Evolutionary conservation across 1,140 invertebrate species (phyloP), one percentile per base, ranked within the genome.

Genomic region (Lordiphosa clarofinis): DNA sequence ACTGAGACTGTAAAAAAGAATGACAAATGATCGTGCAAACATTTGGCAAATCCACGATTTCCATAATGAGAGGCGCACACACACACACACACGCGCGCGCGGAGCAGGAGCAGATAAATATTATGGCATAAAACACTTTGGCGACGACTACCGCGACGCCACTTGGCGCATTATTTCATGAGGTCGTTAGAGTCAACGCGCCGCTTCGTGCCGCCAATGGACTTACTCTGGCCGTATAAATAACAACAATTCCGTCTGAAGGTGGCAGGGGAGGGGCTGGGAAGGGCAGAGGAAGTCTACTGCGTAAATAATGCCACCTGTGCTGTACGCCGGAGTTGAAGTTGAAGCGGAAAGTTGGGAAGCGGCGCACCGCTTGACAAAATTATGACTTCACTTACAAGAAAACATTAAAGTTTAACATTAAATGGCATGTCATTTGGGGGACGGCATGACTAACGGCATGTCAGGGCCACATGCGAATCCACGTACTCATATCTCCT

Each of bases 101-200:
- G 28, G 28, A 31, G 28, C 28, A 31, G 35, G 31, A 46, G 44
- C 49, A 65, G 73, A 84, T 84, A 84, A 84, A 84, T 84, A 84
- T 84, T 84, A 84, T 84, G 73, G 78, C 78, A 84, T 84, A 84
- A 84, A 84, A 84, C 78, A 84, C 78, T 81, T 81, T 81, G 75
- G 52, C 66, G 46, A 37, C 36, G 42, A 19, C 38, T 37, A 28
- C 38, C 15, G 56, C 48, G 40, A 70, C 74, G 75, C 66, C 75
- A 81, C 75, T 82, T 84, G 78, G 78, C 73, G 79, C 78, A 82
- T 84, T 84, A 84, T 84, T 84, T 84, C 78, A 84, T 84, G 79
- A 84, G 78, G 78, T 84, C 78, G 78, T 84, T 84, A 84, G 68
- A 72, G 78, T 61, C 61, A 76, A 70, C 68, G 68, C 68, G 19